Evolutionary conservation across 2,113 vertebrate genomes (phyloP), one percentile per base, ranked within the genome.

Genomic region (Peromyscus maniculatus): DNA sequence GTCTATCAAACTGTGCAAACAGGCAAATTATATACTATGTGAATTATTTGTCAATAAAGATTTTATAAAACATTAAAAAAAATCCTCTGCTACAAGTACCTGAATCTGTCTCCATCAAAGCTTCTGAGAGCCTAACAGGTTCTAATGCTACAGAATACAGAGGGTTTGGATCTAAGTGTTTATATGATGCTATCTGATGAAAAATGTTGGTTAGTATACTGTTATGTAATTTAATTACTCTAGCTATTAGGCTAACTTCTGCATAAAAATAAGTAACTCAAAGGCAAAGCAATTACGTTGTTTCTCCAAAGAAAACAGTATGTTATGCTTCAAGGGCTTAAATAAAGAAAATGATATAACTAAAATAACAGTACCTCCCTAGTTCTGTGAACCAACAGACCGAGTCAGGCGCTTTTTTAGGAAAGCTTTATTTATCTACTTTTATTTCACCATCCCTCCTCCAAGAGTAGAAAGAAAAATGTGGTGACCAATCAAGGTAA

Each of bases 291-390:
- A 21, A 84, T 36, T 49, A 80, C 2, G 19, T 5, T 49, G 21
- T 57, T 83, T 87, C 74, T 93, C 72, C 64, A 91, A 33, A 5
- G 92, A 79, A 1, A 46, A 87, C 11, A 0, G 84, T 33, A 0
- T 0, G 0, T 94, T 33, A 0, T 0, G 0, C 93, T 82, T 87
- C 62, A 77, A 82, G 12, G 33, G n/a, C n/a, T 57, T 52, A 77
- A 94, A 93, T 66, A 78, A 95, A 92, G 39, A 64, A 86, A 39
- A 64, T 72, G 69, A 59, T 55, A 82, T n/a, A 39, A 67, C 79
- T 87, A 55, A 86, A 84, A 77, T 4, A 82, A 39, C n/a, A 95
- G 10, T 39, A 5, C 9, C 31, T 93, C 59, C 22, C 19, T 64
- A 5, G 28, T 31, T 64, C 36, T 91, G 1, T 66, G 86, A 91